Evolutionary conservation across 1,140 invertebrate genomes (phyloP), one percentile per base, ranked within the genome.

Genomic region (Apis cerana): DNA sequence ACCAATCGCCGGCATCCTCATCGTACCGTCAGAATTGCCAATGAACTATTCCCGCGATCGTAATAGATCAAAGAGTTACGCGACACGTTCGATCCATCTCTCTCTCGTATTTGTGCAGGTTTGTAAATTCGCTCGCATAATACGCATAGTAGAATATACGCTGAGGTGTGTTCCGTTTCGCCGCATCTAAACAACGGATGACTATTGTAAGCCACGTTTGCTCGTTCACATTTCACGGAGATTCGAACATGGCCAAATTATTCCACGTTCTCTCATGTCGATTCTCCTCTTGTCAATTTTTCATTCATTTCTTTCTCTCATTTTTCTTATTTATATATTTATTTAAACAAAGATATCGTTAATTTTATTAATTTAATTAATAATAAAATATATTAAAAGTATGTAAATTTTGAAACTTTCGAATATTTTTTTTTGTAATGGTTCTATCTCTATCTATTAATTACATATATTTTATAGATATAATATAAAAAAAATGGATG

Each of bases 61-160:
- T 83, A 74, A 77, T 72, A 74, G 71, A 67, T 81, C 71, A 81
- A 81, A 81, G 79, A 81, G 79, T 48, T 21, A 52, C 50, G 59
- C 68, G 59, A 74, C 62, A 33, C 62, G 23, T 75, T 65, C 65
- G 48, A 69, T 69, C 27, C 19, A 27, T 43, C 65, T 43, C 75
- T 68, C 74, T 23, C 74, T 27, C 56, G 23, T 43, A 17, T 75
- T 67, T 75, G 33, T n/a, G 0, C 64, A 23, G 64, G 65, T 68
- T 69, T 77, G 56, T 69, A 77, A n/a, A 54, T 23, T 50, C 43
- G 19, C 23, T 50, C 21, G 52, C 64, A 58, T 71, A 77, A 68
- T 72, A 56, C 62, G 50, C 59, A 2, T 12, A 50, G 23, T 19
- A 13, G 27, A 48, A 75, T 64, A 69, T 59, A 76, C 10, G 33